phyloP scores from a whole-genome alignment of 2,888 invertebrate genomes.

The Luperina testacea region DNA sequence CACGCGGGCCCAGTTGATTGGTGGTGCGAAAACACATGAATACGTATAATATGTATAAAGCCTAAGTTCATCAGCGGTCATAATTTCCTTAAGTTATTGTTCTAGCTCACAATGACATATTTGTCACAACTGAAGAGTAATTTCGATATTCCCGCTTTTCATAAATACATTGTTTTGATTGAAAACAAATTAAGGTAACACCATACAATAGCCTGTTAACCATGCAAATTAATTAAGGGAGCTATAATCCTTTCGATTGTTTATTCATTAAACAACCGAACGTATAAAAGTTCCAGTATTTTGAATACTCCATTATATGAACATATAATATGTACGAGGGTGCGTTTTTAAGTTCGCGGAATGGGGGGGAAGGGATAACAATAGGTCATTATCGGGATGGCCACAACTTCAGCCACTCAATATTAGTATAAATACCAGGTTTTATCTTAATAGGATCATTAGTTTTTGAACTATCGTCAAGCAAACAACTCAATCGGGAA shows the following conservation, averaged over 20 bases:
- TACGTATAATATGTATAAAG: not conserved
- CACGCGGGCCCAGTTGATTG: not conserved
- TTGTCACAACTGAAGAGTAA: not conserved
- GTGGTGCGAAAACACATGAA: not conserved
- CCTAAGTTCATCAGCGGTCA: not conserved
- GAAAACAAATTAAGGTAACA: constrained; percentile 26
- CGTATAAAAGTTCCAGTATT: not conserved
- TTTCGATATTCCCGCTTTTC: not conserved
- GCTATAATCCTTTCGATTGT: constrained; percentile 29
- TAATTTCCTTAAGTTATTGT: not conserved
- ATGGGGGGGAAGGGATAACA: no score
- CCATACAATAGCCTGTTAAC: constrained; percentile 14
- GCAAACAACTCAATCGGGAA: no score
- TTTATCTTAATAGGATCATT: no score
- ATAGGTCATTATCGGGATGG: no score
- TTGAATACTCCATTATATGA: not conserved
- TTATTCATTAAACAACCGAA: constrained; percentile 52
- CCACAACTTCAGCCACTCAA: no score
- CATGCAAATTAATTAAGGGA: constrained; percentile 20
- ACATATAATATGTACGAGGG: not conserved
- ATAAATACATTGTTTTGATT: constrained; percentile 18
- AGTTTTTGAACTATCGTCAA: no score
- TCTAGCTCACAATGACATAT: not conserved
- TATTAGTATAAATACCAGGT: no score
- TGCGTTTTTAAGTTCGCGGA: no score